Evolutionary conservation across 2,888 invertebrate species (phyloP).

Genomic region (Zaprionus lineosus): DNA sequence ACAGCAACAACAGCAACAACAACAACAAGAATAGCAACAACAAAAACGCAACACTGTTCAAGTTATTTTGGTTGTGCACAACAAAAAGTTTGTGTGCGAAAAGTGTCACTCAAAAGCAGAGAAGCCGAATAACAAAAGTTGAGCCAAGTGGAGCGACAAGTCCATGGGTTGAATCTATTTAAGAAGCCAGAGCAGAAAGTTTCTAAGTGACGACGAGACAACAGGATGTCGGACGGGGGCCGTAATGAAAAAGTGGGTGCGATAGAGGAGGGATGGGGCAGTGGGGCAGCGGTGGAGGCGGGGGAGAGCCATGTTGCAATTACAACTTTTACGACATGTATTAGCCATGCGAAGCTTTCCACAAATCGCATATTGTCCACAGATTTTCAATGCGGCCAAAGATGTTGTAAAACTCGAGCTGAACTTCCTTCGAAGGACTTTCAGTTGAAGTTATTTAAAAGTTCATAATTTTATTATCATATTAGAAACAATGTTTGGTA

Average conservation of each 20-base stretch:
- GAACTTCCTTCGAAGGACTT: too few relatives aligned
- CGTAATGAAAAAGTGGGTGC: too few relatives aligned
- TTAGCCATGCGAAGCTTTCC: too few relatives aligned
- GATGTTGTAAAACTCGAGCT: too few relatives aligned
- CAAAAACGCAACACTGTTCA: conserved; percentile 22
- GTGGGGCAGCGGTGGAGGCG: too few relatives aligned
- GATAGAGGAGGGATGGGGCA: too few relatives aligned
- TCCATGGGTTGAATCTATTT: conserved; percentile 26
- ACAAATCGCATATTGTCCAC: too few relatives aligned
- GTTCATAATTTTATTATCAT: too few relatives aligned
- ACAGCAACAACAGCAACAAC: conserved; percentile 16
- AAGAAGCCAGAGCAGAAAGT: conserved; percentile 16
- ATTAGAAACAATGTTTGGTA: too few relatives aligned
- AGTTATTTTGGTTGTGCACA: conserved; percentile 34
- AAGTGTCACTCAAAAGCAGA: conserved; percentile 59
- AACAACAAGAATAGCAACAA: conserved; percentile 17
- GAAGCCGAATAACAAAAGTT: conserved; percentile 17
- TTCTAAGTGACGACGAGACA: conserved; percentile 16
- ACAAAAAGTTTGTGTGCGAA: conserved; percentile 50
- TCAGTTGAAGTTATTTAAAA: too few relatives aligned
- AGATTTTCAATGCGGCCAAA: too few relatives aligned
- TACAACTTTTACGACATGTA: conserved; percentile 21
- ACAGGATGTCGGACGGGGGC: too few relatives aligned
- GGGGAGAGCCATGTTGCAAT: conserved; percentile 14
- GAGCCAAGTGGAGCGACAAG: conserved; percentile 23